Base-by-base conservation (phyloP, 2,113 vertebrate genomes). In the Osmerus mordax region DNA sequence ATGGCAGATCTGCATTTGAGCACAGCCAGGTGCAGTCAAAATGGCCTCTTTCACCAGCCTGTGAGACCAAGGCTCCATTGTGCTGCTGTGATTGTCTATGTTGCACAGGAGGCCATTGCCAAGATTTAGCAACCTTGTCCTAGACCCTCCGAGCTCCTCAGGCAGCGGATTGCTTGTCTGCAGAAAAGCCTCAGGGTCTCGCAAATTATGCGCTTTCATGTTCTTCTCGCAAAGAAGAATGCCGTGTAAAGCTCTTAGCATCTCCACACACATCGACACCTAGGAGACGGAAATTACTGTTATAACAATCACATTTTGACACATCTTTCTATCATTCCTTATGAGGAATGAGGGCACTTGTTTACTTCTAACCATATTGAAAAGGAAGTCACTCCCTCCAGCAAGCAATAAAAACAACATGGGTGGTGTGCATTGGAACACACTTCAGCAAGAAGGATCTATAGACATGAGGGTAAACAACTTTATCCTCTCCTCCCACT, bases 181-280 rank as follows among this genome's bases (percentile, higher is more conserved):
- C 12, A 88, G 72, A 28, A 74, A 11, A 0, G 59, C 19, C 7
- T n/a, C 64, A 19, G 64, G 91, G 0, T 81, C 71, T 1, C 92
- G 91, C 74, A 89, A 79, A 67, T 92, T 89, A 1, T 88, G 89
- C 2, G 92, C 91, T 56, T 91, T 92, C 63, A 91, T 85, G 85
- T 85, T 94, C 89, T 95, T 94, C 87, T 91, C 93, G 79, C 95
- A 96, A 76, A 94, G 83, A 76, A 96, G 90, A 89, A 95, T 95
- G 84, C 91, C 92, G 61, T 92, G 93, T 68, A 96, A 83, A 85
- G 95, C 94, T 0, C 90, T 87, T 78, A 93, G 87, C 95, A 95
- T 95, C 84, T 96, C 94, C 73, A 93, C 93, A 79, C 94, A 96
- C 76, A 94, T 88, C 1, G 95, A 95, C 84, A 94, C 89, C 94